These are phyloP conservation scores for Myodes glareolus DNA, from an alignment of 2,113 vertebrate genomes.

Conservation along the genomic window DNA sequence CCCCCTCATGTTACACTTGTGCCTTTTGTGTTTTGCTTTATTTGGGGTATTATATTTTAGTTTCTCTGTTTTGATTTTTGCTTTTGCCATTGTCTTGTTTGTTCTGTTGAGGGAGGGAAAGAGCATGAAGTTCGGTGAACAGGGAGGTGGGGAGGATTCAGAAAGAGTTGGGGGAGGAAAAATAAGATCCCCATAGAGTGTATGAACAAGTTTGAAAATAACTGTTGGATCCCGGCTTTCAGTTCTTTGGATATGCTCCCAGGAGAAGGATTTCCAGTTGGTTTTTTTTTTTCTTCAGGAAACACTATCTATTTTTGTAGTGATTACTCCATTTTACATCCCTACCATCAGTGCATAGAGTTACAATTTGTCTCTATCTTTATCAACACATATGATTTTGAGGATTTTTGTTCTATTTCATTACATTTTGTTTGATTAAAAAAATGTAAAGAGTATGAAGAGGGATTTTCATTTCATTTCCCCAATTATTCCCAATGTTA, in stretches of 20 bases:
- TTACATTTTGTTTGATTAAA: background rate
- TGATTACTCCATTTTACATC: background rate
- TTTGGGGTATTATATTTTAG: background rate
- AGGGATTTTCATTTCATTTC: background rate
- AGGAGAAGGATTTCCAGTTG: background rate
- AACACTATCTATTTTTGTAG: background rate
- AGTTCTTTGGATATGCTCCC: background rate
- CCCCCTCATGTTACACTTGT: too few relatives aligned
- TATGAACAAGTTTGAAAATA: background rate
- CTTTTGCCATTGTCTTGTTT: background rate
- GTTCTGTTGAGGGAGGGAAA: background rate
- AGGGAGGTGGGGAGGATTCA: background rate
- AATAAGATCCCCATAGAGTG: background rate
- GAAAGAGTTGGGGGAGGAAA: background rate
- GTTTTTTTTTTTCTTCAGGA: background rate
- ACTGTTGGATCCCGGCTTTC: background rate
- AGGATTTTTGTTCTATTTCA: background rate
- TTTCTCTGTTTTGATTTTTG: background rate
- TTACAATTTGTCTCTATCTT: background rate
- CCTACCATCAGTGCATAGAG: background rate
- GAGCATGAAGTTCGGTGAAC: background rate
- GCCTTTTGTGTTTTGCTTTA: background rate
- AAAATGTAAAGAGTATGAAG: background rate
- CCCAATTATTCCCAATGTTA: background rate
- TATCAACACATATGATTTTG: background rate